Conservation (phyloP, 1,140 invertebrate genomes). For the Saccostrea echinata region DNA sequence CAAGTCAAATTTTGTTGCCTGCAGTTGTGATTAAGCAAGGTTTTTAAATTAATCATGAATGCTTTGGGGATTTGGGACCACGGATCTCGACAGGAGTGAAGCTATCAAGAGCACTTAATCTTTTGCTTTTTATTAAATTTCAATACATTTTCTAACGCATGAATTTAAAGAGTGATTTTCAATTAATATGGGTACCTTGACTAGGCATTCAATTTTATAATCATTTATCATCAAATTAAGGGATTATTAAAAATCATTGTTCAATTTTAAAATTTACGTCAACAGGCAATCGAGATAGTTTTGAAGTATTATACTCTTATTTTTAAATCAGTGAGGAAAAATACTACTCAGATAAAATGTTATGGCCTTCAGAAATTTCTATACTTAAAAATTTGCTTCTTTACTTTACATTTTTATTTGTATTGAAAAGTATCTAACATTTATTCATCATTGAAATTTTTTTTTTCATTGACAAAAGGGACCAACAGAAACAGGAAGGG, state of each 20-base stretch:
- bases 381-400: too few relatives aligned
- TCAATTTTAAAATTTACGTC: neutral
- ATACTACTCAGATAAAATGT: too few relatives aligned
- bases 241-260: neutral
- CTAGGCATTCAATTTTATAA: neutral
- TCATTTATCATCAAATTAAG: neutral
- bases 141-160: neutral
- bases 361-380: too few relatives aligned
- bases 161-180: neutral
- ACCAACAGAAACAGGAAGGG: slow-evolving; percentile 24
- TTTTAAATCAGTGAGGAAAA: neutral
- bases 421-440: neutral
- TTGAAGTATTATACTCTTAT: neutral
- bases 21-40: neutral
- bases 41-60: slow-evolving; percentile 1
- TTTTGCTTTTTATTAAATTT: slow-evolving; percentile 25
- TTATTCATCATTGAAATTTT: neutral
- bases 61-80: neutral
- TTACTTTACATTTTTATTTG: neutral
- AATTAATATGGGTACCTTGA: neutral
- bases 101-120: slow-evolving; percentile 16
- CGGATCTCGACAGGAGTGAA: neutral
- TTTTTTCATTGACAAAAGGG: neutral
- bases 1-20: neutral
- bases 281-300: neutral